These are phyloP conservation scores for Macaria liturata DNA, from an alignment of 2,888 invertebrate genomes.

Conservation along the genomic window DNA sequence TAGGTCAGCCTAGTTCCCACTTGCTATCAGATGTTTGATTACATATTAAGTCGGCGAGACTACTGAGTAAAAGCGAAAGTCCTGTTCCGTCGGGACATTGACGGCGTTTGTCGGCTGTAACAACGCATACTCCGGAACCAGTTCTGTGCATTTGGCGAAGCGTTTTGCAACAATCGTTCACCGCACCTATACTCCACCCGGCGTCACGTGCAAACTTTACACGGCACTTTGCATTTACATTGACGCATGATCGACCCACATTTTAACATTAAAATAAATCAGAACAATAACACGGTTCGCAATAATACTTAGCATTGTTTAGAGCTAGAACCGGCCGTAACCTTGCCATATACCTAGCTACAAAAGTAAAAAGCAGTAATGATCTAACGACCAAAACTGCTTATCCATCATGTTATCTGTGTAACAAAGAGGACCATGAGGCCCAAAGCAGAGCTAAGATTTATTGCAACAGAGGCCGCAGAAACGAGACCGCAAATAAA, in stretches of 20 bases:
- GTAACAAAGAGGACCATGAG: conserved; percentile 76
- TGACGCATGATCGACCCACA: conserved; percentile 18
- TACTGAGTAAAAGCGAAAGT: conserved; percentile 61
- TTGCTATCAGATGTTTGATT: conserved; percentile 35
- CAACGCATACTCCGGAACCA: conserved; percentile 55
- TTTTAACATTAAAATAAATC: conserved; percentile 8
- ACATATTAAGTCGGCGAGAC: conserved; percentile 29
- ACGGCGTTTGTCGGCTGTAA: conserved; percentile 39
- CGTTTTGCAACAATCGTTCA: conserved; percentile 62
- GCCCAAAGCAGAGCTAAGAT: conserved; percentile 73
- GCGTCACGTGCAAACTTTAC: conserved; percentile 29
- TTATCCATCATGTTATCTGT: conserved; percentile 75
- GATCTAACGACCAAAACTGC: conserved; percentile 62
- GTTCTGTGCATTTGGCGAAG: conserved; percentile 64
- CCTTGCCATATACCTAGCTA: conserved; percentile 51
- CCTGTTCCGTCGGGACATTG: conserved; percentile 44
- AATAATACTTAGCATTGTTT: conserved; percentile 34
- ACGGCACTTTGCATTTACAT: conserved; percentile 26
- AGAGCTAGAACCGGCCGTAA: conserved; percentile 38
- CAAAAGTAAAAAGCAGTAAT: conserved; percentile 63
- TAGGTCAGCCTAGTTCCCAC: conserved; percentile 58
- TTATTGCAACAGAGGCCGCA: conserved; percentile 79
- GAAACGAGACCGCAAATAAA: conserved; percentile 81
- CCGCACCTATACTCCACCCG: conserved; percentile 29
- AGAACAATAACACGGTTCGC: conserved; percentile 20